A percentile compares a stretch with the other conserved stretches of the same genome.
phyloP scores from a whole-genome alignment of 2,113 vertebrate species.

The Excalfactoria chinensis region DNA sequence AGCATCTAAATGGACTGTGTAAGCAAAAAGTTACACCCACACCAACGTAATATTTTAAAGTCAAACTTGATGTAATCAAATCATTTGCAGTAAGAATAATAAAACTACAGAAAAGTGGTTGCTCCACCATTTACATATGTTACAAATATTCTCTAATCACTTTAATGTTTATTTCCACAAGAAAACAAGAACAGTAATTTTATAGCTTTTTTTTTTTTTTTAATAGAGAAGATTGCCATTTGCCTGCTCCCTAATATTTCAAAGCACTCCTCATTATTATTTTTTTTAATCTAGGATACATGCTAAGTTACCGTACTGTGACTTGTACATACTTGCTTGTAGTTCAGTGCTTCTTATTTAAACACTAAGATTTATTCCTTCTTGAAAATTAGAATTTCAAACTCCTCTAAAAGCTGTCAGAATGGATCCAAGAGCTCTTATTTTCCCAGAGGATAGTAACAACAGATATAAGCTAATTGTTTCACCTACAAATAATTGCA shows the following conservation, averaged over 20 bases:
- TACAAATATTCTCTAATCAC: neutral
- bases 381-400: neutral
- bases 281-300: neutral
- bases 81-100: neutral
- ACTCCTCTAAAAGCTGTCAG: neutral
- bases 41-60: neutral
- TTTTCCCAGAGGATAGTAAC: neutral
- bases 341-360: neutral
- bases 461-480: neutral
- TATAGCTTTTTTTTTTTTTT: neutral
- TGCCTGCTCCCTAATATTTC: neutral
- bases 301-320: neutral
- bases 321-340: neutral
- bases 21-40: neutral
- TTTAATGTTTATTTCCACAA: neutral
- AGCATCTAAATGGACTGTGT: neutral
- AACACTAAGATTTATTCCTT: neutral
- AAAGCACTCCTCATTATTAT: neutral
- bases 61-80: neutral
- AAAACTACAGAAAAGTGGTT: neutral
- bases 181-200: neutral
- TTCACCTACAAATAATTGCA: neutral
- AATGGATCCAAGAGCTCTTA: neutral
- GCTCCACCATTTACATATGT: neutral
- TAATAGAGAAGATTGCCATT: neutral